phyloP scores from a whole-genome alignment of 2,113 vertebrate genomes.

The Arizona elegans region DNA sequence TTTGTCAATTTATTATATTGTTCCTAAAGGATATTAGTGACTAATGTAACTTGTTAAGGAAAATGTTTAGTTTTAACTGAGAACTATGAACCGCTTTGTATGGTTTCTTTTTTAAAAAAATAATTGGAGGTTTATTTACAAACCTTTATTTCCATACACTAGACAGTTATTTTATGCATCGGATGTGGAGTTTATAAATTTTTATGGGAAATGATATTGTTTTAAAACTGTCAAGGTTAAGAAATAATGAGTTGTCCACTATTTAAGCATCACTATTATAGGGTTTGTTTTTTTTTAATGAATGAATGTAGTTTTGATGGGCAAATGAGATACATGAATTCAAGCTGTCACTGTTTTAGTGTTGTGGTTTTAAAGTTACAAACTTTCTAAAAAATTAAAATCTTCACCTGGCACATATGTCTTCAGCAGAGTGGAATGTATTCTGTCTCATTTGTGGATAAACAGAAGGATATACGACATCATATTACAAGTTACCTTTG shows the following conservation, averaged over 20 bases:
- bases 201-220: conserved; percentile 17
- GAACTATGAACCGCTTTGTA: conserved; percentile 23
- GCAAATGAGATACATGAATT: not conserved
- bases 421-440: conserved; percentile 31
- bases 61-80: not conserved
- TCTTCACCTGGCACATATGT: conserved; percentile 33
- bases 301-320: not conserved
- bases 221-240: conserved; percentile 5
- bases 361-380: conserved; percentile 24
- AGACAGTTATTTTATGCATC: not conserved
- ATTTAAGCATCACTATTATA: not conserved
- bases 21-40: conserved; percentile 2
- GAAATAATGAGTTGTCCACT: not conserved
- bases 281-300: not conserved
- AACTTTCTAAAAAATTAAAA: conserved; percentile 20
- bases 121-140: not conserved
- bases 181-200: conserved; percentile 7
- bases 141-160: conserved; percentile 17
- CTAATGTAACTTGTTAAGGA: conserved; percentile 8
- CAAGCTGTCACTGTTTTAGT: conserved; percentile 2
- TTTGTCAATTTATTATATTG: not conserved
- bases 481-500: conserved; percentile 52
- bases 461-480: conserved; percentile 58
- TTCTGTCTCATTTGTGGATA: conserved; percentile 53
- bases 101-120: not conserved